A percentile compares a stretch with the other conserved stretches of the same genome.
Evolutionary conservation across 2,113 vertebrate species (phyloP).

Genomic region (Zeus faber): DNA sequence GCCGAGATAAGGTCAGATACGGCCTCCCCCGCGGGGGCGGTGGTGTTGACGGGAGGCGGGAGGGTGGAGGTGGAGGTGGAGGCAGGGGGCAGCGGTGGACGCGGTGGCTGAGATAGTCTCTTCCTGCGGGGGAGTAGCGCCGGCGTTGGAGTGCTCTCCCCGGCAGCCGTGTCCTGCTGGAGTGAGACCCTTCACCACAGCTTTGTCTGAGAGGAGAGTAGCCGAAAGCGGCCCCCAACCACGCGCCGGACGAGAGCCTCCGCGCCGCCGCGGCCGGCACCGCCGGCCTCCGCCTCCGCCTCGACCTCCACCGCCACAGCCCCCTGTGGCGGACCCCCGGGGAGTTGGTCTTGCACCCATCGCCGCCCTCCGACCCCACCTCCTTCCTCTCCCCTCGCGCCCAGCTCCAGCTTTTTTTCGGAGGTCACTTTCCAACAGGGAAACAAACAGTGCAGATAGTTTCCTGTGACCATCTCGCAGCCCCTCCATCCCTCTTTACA

Average conservation of each 20-base stretch:
- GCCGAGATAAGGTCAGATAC: constrained; percentile 62
- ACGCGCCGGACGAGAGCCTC: constrained; percentile 74
- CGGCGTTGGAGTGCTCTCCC: constrained; percentile 60
- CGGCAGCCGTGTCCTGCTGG: constrained; percentile 72
- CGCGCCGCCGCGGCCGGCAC: constrained; percentile 20
- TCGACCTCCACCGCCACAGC: constrained; percentile 59
- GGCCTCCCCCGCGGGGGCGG: constrained; percentile 42
- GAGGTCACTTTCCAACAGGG: constrained; percentile 77
- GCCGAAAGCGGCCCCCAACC: constrained; percentile 70
- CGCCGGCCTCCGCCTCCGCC: not conserved
- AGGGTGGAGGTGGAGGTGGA: constrained; percentile 54
- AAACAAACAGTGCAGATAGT: constrained; percentile 46
- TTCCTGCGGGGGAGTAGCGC: constrained; percentile 58
- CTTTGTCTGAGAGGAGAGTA: constrained; percentile 73
- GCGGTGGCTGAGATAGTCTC: constrained; percentile 61
- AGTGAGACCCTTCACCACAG: constrained; percentile 72
- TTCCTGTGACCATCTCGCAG: too few species aligned
- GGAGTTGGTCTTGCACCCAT: not conserved
- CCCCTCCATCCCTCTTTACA: too few species aligned
- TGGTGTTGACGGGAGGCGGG: constrained; percentile 42
- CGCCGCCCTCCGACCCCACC: not conserved
- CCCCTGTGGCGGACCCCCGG: constrained; percentile 30
- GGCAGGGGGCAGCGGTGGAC: constrained; percentile 56
- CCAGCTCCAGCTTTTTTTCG: constrained; percentile 72
- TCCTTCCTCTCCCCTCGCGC: too few species aligned